phyloP scores from a whole-genome alignment of 2,888 invertebrate species.

The Deilephila elpenor region DNA sequence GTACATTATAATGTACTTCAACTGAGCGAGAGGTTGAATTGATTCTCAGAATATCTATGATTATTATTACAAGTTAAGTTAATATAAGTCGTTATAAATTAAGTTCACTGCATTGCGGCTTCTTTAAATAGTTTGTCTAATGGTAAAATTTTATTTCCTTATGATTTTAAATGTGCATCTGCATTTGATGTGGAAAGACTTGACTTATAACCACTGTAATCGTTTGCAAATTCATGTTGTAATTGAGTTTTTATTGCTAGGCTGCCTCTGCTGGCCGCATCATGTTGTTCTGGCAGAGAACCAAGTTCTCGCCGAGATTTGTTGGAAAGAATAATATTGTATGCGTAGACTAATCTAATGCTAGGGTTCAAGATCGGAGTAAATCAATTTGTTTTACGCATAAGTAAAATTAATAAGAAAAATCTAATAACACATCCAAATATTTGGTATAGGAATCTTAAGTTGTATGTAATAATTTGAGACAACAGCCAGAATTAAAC shows the following conservation, averaged over 20 bases:
- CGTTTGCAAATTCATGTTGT: neutral
- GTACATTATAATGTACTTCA: too few species aligned
- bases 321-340: neutral
- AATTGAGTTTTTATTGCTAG: conserved; percentile 9
- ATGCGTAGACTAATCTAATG: conserved; percentile 15
- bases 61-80: neutral
- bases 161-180: neutral
- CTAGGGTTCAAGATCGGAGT: neutral
- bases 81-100: neutral
- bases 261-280: neutral
- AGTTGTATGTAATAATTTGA: neutral
- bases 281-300: neutral
- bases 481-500: too few species aligned
- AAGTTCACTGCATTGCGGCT: neutral
- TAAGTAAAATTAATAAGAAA: neutral
- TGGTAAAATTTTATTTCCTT: neutral
- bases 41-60: neutral
- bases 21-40: too few species aligned
- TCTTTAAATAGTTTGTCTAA: neutral
- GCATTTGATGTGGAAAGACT: neutral
- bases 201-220: neutral
- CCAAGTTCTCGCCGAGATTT: neutral
- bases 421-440: neutral
- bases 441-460: neutral
- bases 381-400: neutral